Base-by-base conservation (phyloP, 2,888 invertebrate genomes). In the Criorhina ranunculi region DNA sequence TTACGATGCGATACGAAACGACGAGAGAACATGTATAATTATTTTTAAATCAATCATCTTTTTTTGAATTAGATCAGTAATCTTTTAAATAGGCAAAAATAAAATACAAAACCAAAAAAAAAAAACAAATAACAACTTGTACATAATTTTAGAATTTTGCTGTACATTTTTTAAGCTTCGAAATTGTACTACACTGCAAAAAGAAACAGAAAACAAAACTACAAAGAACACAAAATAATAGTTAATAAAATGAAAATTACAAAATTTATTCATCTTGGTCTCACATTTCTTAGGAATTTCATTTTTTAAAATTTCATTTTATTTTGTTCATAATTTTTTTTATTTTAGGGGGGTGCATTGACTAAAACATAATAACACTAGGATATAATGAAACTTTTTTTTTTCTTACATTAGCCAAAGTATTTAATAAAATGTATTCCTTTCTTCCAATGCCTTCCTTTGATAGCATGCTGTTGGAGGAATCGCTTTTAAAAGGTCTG, bases 1-100 rank as follows among this genome's bases (percentile, higher is more conserved):
- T 82, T 72, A 82, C 78, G 82, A 82, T 78, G 82, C 77, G 82
- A 82, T 78, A 67, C 59, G 78, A 72, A 78, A 62, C 40, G 66
- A 62, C 75, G 60, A 75, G 69, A 49, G 73, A 69, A 77, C 44
- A 77, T 81, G 31, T 70, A 46, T 67, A 66, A 29, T 37, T 42
- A 59, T 33, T 40, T 66, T 31, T 17, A 19, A n/a, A 62, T 64
- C 24, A 19, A 33, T 67, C 69, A n/a, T 8, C 24, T 15, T 33
- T 46, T 67, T 60, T 37, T 53, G 15, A 67, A 75, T 33, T 31
- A 70, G 40, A 51, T 29, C 69, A 70, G 35, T 42, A 66, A 77
- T 78, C 31, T 66, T 72, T 78, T 72, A 46, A 77, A 66, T 78
- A 76, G 49, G 40, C 44, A 73, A 59, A 8, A 49, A 5, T 69